These are phyloP conservation scores for Dicranocentrus wangi DNA, from an alignment of 2,888 invertebrate genomes.

Conservation along the genomic window DNA sequence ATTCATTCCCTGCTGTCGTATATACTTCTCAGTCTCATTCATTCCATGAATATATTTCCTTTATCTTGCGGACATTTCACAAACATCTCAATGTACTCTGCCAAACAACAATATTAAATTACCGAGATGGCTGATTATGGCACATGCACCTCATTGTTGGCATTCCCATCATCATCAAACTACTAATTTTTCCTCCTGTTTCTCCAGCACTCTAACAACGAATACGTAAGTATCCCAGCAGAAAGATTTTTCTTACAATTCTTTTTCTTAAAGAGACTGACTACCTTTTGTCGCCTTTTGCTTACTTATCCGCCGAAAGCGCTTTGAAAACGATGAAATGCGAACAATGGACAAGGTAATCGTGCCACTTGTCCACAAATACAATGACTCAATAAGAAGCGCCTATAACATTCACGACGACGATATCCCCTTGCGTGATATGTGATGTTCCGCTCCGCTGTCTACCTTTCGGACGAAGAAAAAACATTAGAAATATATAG, in stretches of 20 bases:
- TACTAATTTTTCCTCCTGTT: slow-evolving; percentile 35
- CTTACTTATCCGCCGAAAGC: slow-evolving; percentile 52
- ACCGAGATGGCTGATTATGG: slow-evolving; percentile 47
- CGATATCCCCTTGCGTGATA: not conserved
- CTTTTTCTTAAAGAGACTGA: slow-evolving; percentile 12
- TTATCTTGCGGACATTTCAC: slow-evolving; percentile 52
- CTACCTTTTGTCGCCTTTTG: slow-evolving; percentile 52
- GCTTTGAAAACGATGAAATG: slow-evolving; percentile 30
- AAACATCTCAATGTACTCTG: slow-evolving; percentile 46
- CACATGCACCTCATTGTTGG: slow-evolving; percentile 50
- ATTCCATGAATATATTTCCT: slow-evolving; percentile 13
- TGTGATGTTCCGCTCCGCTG: too few relatives aligned
- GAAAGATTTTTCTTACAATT: not conserved
- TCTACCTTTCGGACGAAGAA: not conserved
- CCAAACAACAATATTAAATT: slow-evolving; percentile 64
- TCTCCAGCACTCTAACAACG: slow-evolving; percentile 11
- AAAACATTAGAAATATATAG: too few relatives aligned
- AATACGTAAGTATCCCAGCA: not conserved
- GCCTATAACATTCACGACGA: not conserved
- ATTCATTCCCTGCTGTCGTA: slow-evolving; percentile 16
- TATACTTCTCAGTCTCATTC: slow-evolving; percentile 14
- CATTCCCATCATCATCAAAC: slow-evolving; percentile 19
- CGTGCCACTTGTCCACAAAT: slow-evolving; percentile 64
- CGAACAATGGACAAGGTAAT: slow-evolving; percentile 55
- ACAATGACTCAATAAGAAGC: slow-evolving; percentile 30